Evolutionary conservation across 53 echinoderm and acorn worm species (phyloP).

Genomic region (Arbacia lixula): DNA sequence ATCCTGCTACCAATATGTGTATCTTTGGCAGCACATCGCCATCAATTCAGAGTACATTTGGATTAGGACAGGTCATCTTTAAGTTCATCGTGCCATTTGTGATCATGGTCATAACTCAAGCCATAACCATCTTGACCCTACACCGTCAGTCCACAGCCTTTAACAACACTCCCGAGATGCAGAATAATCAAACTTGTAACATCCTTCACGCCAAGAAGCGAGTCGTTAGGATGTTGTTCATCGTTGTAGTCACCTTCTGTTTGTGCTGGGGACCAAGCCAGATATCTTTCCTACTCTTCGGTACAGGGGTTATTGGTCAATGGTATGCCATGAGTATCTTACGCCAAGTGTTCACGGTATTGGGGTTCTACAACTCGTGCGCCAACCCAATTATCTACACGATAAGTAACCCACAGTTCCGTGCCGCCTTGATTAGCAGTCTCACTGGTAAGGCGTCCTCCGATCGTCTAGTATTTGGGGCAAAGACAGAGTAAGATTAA

Average conservation of each 20-base stretch:
- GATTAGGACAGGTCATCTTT: not conserved
- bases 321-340: not conserved
- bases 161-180: not conserved
- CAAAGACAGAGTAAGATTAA: no score
- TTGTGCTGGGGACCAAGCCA: slow-evolving; percentile 67
- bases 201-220: no score
- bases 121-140: not conserved
- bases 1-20: not conserved
- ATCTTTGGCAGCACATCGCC: not conserved
- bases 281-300: not conserved
- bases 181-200: no score
- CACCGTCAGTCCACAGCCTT: not conserved
- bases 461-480: no score
- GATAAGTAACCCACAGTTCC: not conserved
- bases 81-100: not conserved
- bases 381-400: slow-evolving; percentile 58
- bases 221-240: not conserved
- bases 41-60: not conserved
- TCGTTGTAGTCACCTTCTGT: not conserved
- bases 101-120: slow-evolving; percentile 16
- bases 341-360: not conserved
- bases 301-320: not conserved
- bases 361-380: slow-evolving; percentile 63
- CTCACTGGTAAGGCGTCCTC: no score
- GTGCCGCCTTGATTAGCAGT: no score